Base-by-base conservation (phyloP, 1,140 invertebrate genomes). In the Aphis craccivora region DNA sequence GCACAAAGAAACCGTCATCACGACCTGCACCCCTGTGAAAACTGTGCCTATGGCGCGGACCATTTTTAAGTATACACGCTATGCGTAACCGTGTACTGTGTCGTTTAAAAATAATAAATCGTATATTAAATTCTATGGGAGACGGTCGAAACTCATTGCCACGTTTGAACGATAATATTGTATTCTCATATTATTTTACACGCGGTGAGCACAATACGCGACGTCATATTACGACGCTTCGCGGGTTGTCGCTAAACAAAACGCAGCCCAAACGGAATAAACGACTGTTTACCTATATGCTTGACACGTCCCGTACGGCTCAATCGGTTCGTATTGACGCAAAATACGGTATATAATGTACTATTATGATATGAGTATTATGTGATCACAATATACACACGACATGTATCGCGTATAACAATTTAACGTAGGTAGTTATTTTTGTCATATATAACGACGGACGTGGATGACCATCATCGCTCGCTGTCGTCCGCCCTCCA, bases 381-480 rank as follows among this genome's bases (percentile, higher is more conserved):
- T 0, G 14, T 14, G 14, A n/a, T 76, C 30, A n/a, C 60, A 76
- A 76, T n/a, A 76, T 30, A n/a, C 30, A 7, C 30, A n/a, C n/a
- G 14, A 76, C n/a, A n/a, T 76, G n/a, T 5, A 76, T 20, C n/a
- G n/a, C 18, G n/a, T 76, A 18, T n/a, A 76, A n/a, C 60, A 35
- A 76, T 76, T 76, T 76, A n/a, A 76, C n/a, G n/a, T n/a, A 40
- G n/a, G 30, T 67, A n/a, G 60, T 67, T 67, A 67, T 67, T 67
- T 67, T 67, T 67, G 60, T 76, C 60, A 76, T n/a, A 76, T n/a
- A 67, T 18, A 60, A 67, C 60, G 60, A 43, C 37, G 25, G 23
- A 86, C 83, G 37, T 86, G 83, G 37, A 86, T 86, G 83, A 86
- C 37, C 37, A 86, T 86, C 83, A 86, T 43, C 37, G 37, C 83